Evolutionary conservation across 2,888 invertebrate genomes (phyloP).

Genomic region (Tachina grossa): DNA sequence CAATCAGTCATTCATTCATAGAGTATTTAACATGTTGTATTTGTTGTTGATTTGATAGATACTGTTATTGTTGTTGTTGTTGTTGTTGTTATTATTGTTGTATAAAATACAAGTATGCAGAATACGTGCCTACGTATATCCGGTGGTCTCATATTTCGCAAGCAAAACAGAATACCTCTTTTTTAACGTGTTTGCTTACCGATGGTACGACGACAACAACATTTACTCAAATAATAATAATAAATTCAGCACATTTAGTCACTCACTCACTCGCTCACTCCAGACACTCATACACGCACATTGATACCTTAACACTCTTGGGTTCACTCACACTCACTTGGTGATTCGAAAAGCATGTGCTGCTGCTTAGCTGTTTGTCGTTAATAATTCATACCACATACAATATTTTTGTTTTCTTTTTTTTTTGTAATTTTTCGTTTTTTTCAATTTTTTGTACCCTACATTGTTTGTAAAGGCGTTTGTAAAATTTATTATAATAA

Average conservation of each 20-base stretch:
- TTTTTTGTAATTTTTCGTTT: background rate
- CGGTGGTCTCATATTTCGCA: slow-evolving; percentile 72
- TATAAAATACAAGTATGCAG: slow-evolving; percentile 63
- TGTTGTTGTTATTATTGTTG: slow-evolving; percentile 9
- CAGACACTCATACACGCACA: slow-evolving; percentile 32
- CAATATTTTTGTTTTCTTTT: slow-evolving; percentile 15
- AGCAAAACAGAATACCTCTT: slow-evolving; percentile 63
- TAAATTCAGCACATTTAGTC: slow-evolving; percentile 47
- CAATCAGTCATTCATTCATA: slow-evolving; percentile 58
- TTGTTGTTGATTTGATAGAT: slow-evolving; percentile 53
- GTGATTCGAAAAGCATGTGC: slow-evolving; percentile 51
- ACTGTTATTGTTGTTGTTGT: slow-evolving; percentile 12
- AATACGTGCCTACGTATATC: slow-evolving; percentile 72
- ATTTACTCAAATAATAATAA: slow-evolving; percentile 39
- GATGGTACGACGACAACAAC: slow-evolving; percentile 42
- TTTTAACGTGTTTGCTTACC: slow-evolving; percentile 69
- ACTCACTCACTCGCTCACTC: slow-evolving; percentile 37
- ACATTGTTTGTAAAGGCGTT: slow-evolving; percentile 10
- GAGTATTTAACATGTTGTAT: slow-evolving; percentile 52
- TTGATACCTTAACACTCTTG: background rate
- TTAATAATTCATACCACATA: slow-evolving; percentile 67
- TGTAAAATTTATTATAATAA: slow-evolving; percentile 11
- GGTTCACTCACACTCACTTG: slow-evolving; percentile 42
- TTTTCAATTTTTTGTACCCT: slow-evolving; percentile 23
- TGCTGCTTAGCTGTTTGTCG: slow-evolving; percentile 31